Conservation (phyloP, 2,888 invertebrate species). For the Magallana nippona region DNA sequence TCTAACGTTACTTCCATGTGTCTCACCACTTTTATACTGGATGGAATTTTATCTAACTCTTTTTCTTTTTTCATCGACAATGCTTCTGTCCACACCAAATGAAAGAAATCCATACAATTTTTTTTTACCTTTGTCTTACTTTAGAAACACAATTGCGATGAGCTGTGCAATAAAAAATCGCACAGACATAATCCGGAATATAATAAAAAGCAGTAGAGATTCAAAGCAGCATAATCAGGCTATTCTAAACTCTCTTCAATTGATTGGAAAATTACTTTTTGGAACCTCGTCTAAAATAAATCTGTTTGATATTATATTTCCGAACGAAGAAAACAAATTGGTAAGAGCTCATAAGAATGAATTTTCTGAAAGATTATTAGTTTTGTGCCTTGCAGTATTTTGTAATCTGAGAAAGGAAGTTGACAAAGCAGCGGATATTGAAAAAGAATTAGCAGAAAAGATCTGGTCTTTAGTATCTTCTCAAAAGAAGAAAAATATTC, state of each 20-base stretch:
- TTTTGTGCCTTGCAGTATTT: constrained; percentile 58
- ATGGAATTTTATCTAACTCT: constrained; percentile 61
- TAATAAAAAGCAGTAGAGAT: constrained; percentile 43
- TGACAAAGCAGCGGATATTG: constrained; percentile 45
- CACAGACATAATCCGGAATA: neutral
- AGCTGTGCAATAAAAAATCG: constrained; percentile 52
- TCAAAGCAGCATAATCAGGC: constrained; percentile 41
- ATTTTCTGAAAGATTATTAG: constrained; percentile 61
- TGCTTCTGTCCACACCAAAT: constrained; percentile 52
- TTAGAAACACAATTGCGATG: constrained; percentile 54
- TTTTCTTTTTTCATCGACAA: constrained; percentile 48
- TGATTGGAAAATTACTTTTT: constrained; percentile 51
- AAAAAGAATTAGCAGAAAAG: neutral
- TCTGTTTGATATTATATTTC: constrained; percentile 48
- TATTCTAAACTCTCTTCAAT: neutral
- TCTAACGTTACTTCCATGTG: constrained; percentile 55
- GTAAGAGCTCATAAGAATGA: constrained; percentile 35
- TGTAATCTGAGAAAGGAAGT: constrained; percentile 61
- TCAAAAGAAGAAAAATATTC: constrained; percentile 47
- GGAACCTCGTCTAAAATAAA: constrained; percentile 47
- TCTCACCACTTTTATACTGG: constrained; percentile 63
- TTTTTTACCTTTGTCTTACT: constrained; percentile 58
- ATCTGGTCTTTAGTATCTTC: neutral
- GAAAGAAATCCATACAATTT: constrained; percentile 18
- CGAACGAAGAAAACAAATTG: neutral